phyloP scores from a whole-genome alignment of 2,113 vertebrate species.

The Micromys minutus region DNA sequence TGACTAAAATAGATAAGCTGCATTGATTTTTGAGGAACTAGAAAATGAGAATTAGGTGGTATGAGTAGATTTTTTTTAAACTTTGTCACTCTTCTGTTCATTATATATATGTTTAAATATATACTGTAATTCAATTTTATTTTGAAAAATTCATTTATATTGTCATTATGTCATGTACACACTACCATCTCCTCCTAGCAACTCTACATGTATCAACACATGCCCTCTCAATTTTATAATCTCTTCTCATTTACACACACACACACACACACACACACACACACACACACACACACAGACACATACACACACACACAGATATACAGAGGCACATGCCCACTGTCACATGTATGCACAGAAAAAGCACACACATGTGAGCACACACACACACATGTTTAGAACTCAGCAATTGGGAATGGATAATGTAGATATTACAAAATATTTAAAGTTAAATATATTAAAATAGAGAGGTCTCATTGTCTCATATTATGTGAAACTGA shows the following conservation, averaged over 20 bases:
- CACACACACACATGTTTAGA: background rate
- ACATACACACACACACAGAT: too few relatives aligned
- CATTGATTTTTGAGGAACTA: conserved; percentile 45
- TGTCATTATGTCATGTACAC: background rate
- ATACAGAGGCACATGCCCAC: background rate
- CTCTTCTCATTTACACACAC: background rate
- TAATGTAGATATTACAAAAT: background rate
- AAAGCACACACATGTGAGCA: background rate
- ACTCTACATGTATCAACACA: background rate
- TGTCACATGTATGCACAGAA: too few relatives aligned
- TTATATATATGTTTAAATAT: conserved; percentile 5
- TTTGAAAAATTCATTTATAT: background rate
- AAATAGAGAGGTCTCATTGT: background rate
- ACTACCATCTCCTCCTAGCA: background rate
- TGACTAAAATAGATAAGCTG: conserved; percentile 39
- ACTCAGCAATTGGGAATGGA: background rate
- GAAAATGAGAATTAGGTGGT: background rate
- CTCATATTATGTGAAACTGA: background rate
- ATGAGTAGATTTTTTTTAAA: conserved; percentile 16
- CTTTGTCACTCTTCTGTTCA: background rate
- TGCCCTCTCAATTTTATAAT: background rate
- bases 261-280: too few relatives aligned
- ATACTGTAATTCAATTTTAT: background rate
- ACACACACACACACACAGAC: background rate
- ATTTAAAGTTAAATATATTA: background rate